A percentile compares a stretch with the other conserved stretches of the same genome.
phyloP scores from a whole-genome alignment of 2,113 vertebrate genomes.

The Diadophis punctatus region DNA sequence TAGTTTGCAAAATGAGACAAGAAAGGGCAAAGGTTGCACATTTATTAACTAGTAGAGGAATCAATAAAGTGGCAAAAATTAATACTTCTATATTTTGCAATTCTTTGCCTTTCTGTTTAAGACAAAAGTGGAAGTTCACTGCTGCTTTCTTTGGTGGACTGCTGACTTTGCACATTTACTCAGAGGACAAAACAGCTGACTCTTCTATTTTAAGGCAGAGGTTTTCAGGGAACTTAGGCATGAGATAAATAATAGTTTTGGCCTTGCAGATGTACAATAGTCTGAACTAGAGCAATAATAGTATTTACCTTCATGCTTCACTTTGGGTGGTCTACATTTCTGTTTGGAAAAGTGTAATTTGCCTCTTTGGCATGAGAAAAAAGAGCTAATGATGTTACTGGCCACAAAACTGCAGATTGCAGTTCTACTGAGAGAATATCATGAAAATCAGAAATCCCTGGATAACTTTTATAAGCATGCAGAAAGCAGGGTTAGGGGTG shows the following conservation, averaged over 20 bases:
- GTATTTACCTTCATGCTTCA: slow-evolving; percentile 43
- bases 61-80: not conserved
- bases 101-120: slow-evolving; percentile 18
- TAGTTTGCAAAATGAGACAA: not conserved
- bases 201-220: slow-evolving; percentile 19
- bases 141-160: not conserved
- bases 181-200: not conserved
- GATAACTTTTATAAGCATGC: slow-evolving; percentile 17
- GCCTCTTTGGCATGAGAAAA: slow-evolving; percentile 17
- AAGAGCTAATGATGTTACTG: slow-evolving; percentile 23
- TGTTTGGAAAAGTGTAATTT: slow-evolving; percentile 44
- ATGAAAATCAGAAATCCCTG: slow-evolving; percentile 33
- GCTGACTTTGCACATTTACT: slow-evolving; percentile 25
- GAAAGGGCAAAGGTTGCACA: not conserved
- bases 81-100: not conserved
- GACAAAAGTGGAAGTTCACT: not conserved
- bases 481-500: slow-evolving; percentile 15
- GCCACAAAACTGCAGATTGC: slow-evolving; percentile 23
- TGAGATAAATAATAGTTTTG: slow-evolving; percentile 41
- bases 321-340: slow-evolving; percentile 54
- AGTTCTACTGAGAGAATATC: slow-evolving; percentile 7
- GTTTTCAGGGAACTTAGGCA: slow-evolving; percentile 36
- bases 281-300: slow-evolving; percentile 50
- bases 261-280: slow-evolving; percentile 27
- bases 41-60: not conserved